Evolutionary conservation across 2,797 vertebrate species (phyloP), one percentile per base, ranked within the genome.

Genomic region (Hippocampus kuda): DNA sequence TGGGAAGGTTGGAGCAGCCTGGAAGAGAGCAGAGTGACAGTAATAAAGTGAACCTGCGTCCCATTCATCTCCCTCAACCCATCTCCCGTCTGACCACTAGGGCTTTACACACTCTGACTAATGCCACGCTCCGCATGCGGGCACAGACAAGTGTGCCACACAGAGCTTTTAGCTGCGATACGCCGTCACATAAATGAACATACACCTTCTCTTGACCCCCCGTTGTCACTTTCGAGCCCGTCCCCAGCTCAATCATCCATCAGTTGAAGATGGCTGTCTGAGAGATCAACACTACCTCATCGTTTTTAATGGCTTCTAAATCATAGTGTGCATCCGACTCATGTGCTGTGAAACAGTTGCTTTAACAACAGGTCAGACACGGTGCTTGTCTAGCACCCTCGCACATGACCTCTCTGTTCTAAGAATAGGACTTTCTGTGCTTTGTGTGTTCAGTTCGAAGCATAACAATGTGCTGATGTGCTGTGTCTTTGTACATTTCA

Each of bases 41-140:
- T 90, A 89, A 90, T 89, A 90, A 89, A 89, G 88, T 88, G 85
- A 87, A 87, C 84, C 86, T 87, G 87, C 87, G 82, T 86, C 83
- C 87, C 86, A 89, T 90, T 89, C 87, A 87, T 90, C 89, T 90
- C 87, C 86, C 85, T 89, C 87, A 88, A 79, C 85, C 88, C 85
- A 80, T 89, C 88, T 88, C 78, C 83, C 72, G 72, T 84, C 84
- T 84, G 83, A 87, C 84, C 87, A 85, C 81, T 82, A 80, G 84
- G 85, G 82, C 84, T 86, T 83, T 85, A 85, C 87, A 84, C 86
- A 81, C 81, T 79, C 85, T 88, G 87, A 88, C 89, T 90, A 88
- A 89, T 89, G 86, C 87, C 87, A 87, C 76, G 81, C 88, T 86
- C 80, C 71, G 73, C 87, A 85, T 81, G 82, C 84, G 79, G 87